Evolutionary conservation across 2,797 vertebrate genomes (phyloP).

Genomic region (Orientallactaga sibirica): DNA sequence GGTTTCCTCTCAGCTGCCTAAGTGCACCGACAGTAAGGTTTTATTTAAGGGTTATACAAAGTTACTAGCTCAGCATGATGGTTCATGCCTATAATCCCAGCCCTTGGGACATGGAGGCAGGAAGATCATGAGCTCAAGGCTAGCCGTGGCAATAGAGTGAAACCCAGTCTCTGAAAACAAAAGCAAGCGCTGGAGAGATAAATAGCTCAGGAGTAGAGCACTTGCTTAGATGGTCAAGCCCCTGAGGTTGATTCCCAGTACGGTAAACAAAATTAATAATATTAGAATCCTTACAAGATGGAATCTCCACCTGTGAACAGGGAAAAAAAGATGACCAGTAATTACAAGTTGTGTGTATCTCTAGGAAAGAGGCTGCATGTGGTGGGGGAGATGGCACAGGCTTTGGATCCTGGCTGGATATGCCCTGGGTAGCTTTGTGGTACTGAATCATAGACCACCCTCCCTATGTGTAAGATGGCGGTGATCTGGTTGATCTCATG

Average conservation of each 20-base stretch:
- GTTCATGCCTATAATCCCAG: not conserved
- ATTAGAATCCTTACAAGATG: not conserved
- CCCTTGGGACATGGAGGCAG: not conserved
- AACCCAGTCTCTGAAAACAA: not conserved
- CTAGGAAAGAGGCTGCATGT: not conserved
- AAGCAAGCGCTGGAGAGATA: not conserved
- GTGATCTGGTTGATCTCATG: not conserved
- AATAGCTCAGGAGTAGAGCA: not conserved
- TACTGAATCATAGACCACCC: not conserved
- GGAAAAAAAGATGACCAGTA: not conserved
- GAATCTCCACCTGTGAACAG: not conserved
- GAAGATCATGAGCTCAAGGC: not conserved
- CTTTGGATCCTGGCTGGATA: not conserved
- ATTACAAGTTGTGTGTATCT: accelerated
- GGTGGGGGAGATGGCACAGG: not conserved
- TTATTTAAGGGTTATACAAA: constrained; percentile 1
- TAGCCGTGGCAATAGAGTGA: not conserved
- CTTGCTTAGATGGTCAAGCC: not conserved
- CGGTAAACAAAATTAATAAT: not conserved
- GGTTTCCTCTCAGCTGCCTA: not conserved
- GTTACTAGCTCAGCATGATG: not conserved
- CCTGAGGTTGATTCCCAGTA: not conserved
- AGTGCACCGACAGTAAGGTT: not conserved
- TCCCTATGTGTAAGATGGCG: not conserved
- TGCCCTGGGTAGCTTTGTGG: not conserved